These are phyloP conservation scores for Calvadosia cruxmelitensis DNA, from an alignment of 30 jellyfish, hydroid and myxozoan genomes.

Conservation along the genomic window DNA sequence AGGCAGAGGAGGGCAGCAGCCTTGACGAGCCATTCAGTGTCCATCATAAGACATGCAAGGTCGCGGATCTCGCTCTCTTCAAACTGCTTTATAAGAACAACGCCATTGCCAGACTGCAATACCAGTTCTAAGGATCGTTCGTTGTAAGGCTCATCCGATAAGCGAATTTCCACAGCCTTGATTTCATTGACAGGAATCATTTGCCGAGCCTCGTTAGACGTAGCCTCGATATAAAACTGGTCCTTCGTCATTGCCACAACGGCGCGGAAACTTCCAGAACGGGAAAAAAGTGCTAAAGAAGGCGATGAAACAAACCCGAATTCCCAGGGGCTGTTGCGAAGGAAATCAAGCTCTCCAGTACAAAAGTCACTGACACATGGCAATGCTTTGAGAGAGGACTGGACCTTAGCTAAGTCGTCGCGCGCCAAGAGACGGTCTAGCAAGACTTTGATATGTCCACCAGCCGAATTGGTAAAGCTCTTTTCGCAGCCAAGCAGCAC, in stretches of 20 bases:
- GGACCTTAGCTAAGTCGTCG: background rate
- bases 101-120: conserved; percentile 3
- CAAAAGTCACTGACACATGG: background rate
- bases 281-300: background rate
- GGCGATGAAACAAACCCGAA: background rate
- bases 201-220: too few species aligned
- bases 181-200: conserved; percentile 10
- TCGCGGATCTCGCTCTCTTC: conserved; percentile 36
- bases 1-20: conserved; percentile 66
- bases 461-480: background rate
- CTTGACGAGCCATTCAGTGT: conserved; percentile 79
- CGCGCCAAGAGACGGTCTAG: background rate
- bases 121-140: conserved; percentile 25
- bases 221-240: too few species aligned
- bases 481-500: background rate
- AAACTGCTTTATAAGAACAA: conserved; percentile 4
- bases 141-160: conserved; percentile 70
- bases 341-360: background rate
- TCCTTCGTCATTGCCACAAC: too few species aligned
- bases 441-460: background rate
- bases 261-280: background rate
- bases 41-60: conserved; percentile 48
- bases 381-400: background rate
- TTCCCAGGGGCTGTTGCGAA: background rate
- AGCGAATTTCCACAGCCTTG: conserved; percentile 9